Conservation (phyloP, 2,797 vertebrate genomes). For the Triplophysa bombifrons region DNA sequence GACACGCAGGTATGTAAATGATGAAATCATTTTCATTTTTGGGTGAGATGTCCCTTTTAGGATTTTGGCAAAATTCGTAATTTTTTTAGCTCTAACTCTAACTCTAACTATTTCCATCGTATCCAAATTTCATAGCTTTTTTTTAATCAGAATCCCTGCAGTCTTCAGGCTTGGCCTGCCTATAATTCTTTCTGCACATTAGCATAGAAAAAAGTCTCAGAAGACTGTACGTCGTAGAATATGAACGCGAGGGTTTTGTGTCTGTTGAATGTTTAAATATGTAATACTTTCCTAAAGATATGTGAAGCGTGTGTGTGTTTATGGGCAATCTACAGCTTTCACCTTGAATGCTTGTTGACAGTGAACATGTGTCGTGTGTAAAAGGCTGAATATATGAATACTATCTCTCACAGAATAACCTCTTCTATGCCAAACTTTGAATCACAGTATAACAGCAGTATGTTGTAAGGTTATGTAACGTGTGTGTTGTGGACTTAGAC, state of each 20-base stretch:
- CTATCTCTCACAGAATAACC: neutral
- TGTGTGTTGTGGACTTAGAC: neutral
- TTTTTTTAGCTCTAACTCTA: too few species aligned
- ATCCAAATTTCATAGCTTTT: too few species aligned
- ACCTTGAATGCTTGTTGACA: conserved; percentile 10
- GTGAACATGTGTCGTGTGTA: neutral
- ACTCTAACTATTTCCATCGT: too few species aligned
- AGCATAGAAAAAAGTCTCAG: neutral
- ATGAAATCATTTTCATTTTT: too few species aligned
- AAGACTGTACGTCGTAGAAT: neutral
- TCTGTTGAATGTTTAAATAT: conserved; percentile 28
- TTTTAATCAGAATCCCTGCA: too few species aligned
- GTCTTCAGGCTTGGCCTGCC: neutral
- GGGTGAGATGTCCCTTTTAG: too few species aligned
- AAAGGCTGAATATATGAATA: conserved; percentile 4
- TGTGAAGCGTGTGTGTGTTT: conserved; percentile 32
- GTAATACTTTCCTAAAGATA: conserved; percentile 29
- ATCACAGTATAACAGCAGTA: neutral
- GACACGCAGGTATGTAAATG: too few species aligned
- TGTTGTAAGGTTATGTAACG: too few species aligned
- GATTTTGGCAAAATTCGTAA: too few species aligned
- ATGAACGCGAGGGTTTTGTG: neutral
- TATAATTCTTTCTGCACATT: neutral
- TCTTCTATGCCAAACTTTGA: too few species aligned
- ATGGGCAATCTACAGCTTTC: conserved; percentile 7